These are phyloP conservation scores for Xiphydria camelus DNA, from an alignment of 2,888 invertebrate species.

Conservation along the genomic window DNA sequence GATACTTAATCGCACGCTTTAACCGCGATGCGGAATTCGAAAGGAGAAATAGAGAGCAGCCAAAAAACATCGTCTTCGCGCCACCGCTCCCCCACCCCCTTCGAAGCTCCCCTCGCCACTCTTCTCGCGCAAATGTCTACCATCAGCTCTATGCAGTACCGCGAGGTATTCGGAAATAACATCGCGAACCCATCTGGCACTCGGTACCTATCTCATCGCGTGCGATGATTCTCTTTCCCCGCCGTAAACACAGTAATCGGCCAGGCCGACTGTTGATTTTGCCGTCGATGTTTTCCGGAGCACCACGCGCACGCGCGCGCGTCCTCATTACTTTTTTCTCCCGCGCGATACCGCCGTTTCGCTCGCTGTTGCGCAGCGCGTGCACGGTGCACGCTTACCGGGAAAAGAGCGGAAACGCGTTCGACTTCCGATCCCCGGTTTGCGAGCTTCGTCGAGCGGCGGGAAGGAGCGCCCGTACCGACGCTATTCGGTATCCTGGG, in stretches of 20 bases:
- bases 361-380: no score
- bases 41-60: no score
- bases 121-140: neutral
- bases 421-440: neutral
- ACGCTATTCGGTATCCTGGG: conserved; percentile 32
- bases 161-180: neutral
- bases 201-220: no score
- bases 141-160: no score
- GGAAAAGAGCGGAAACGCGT: conserved; percentile 1
- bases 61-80: no score
- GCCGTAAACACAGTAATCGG: neutral
- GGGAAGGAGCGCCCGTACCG: neutral
- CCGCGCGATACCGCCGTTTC: no score
- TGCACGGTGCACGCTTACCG: no score
- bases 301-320: neutral
- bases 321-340: no score
- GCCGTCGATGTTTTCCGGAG: neutral
- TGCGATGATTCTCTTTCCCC: neutral
- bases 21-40: no score
- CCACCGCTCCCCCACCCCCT: no score
- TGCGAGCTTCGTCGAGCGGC: neutral
- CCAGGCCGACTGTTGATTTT: neutral
- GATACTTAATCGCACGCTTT: no score
- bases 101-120: neutral
- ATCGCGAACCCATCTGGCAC: neutral